phyloP scores from a whole-genome alignment of 2,113 vertebrate genomes.

The Zosterops hypoxanthus region DNA sequence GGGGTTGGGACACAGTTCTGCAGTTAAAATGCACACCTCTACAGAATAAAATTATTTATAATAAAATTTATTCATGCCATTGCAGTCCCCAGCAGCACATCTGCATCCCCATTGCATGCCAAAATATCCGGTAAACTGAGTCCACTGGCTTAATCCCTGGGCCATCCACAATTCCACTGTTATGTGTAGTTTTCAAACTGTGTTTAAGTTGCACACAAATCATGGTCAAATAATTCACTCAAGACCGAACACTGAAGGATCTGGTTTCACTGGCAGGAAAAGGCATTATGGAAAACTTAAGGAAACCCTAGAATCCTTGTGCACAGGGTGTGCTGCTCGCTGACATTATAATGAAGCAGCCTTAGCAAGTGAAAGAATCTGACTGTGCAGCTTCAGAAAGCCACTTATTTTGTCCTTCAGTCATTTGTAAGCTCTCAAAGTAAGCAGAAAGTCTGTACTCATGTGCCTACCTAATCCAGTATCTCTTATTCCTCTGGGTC shows the following conservation, averaged over 20 bases:
- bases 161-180: neutral
- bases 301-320: neutral
- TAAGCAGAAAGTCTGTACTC: neutral
- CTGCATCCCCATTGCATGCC: neutral
- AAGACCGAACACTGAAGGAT: neutral
- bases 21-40: neutral
- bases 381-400: neutral
- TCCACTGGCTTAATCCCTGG: neutral
- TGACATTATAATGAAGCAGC: neutral
- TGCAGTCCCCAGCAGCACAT: neutral
- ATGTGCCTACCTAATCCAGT: neutral
- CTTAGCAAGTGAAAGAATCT: neutral
- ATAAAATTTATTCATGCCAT: neutral
- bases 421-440: neutral
- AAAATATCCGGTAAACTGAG: neutral
- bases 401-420: neutral
- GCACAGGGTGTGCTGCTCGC: neutral
- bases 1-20: neutral
- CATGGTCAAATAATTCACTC: conserved; percentile 35
- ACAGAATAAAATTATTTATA: neutral
- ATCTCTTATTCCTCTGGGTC: conserved; percentile 1
- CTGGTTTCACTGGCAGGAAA: conserved; percentile 48
- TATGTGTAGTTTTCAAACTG: neutral
- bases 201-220: conserved; percentile 8
- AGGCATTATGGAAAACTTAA: neutral